These are phyloP conservation scores for Pteria penguin DNA, from an alignment of 2,888 invertebrate species.

Conservation along the genomic window DNA sequence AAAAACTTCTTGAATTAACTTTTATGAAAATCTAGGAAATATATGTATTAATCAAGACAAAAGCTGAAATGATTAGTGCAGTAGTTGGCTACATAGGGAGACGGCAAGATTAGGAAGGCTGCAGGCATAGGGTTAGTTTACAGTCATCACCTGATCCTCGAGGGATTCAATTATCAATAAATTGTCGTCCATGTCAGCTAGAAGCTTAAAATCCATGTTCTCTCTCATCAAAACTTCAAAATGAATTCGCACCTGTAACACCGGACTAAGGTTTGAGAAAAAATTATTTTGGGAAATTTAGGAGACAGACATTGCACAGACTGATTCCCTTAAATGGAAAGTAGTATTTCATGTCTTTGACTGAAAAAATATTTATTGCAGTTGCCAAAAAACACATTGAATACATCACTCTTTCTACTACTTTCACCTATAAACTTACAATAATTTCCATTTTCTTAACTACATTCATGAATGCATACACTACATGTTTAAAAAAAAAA, in stretches of 20 bases:
- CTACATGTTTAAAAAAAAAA: too few species aligned
- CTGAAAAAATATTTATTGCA: too few species aligned
- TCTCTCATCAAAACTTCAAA: constrained; percentile 36
- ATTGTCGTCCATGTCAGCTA: constrained; percentile 15
- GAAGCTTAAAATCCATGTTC: constrained; percentile 13
- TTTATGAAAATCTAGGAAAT: not conserved
- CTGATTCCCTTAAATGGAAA: not conserved
- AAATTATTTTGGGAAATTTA: too few species aligned
- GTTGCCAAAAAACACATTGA: not conserved
- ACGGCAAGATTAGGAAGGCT: constrained; percentile 6
- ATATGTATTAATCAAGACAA: not conserved
- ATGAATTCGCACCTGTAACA: constrained; percentile 39
- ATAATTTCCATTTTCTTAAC: too few species aligned
- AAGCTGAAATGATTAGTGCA: not conserved
- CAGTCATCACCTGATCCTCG: constrained; percentile 23
- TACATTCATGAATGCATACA: too few species aligned
- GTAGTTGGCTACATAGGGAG: not conserved
- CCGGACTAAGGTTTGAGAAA: too few species aligned
- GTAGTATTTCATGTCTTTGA: not conserved
- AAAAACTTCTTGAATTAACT: too few species aligned
- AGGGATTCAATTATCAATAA: constrained; percentile 13
- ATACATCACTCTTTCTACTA: not conserved
- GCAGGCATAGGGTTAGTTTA: constrained; percentile 18
- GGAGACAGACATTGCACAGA: too few species aligned
- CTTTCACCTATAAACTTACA: too few species aligned